Conservation (phyloP, 1,140 invertebrate genomes). For the Procambarus clarkii region DNA sequence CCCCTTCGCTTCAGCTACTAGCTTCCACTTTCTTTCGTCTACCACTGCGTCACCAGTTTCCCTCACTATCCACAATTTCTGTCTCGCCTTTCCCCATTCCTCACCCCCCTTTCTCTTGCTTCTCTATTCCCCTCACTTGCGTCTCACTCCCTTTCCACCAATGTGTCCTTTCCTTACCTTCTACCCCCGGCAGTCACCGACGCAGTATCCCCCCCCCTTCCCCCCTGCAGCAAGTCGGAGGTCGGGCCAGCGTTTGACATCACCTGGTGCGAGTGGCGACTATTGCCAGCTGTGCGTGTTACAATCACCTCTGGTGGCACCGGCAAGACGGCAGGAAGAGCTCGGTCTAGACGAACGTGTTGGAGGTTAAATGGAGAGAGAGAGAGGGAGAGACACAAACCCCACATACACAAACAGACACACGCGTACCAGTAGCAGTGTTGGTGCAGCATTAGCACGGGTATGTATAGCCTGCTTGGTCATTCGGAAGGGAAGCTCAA, state of each 20-base stretch:
- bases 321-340: neutral
- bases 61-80: too few species aligned
- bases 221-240: neutral
- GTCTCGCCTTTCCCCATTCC: neutral
- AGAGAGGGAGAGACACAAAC: neutral
- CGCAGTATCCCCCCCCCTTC: too few species aligned
- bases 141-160: neutral
- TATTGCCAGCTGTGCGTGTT: neutral
- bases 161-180: neutral
- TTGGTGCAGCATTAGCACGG: constrained; percentile 22
- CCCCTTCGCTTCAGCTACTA: neutral
- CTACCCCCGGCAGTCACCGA: neutral
- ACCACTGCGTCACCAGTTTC: too few species aligned
- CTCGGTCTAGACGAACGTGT: neutral
- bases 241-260: constrained; percentile 6
- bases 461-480: constrained; percentile 57
- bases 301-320: neutral
- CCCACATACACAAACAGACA: too few species aligned
- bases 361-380: neutral
- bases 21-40: too few species aligned
- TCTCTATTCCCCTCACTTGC: neutral
- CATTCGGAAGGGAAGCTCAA: constrained; percentile 60
- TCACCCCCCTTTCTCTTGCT: neutral
- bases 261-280: constrained; percentile 18
- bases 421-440: neutral